Conservation (phyloP, 2,113 vertebrate genomes). For the Corydoras sp. region DNA sequence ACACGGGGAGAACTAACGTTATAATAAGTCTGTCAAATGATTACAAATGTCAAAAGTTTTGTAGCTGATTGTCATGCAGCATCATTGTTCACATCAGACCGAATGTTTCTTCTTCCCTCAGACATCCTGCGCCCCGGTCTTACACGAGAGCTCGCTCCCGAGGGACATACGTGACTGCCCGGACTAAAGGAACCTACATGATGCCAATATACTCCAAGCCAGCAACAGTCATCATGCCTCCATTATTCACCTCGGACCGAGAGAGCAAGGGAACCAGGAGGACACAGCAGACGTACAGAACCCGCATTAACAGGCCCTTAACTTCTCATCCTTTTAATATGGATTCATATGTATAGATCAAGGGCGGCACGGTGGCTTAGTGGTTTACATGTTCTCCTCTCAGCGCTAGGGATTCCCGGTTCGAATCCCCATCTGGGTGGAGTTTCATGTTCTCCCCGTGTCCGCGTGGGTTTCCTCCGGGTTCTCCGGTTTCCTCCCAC, state of each 20-base stretch:
- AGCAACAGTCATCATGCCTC: constrained; percentile 3
- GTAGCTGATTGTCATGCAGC: too few relatives aligned
- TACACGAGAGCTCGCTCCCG: constrained; percentile 44
- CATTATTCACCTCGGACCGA: constrained; percentile 6
- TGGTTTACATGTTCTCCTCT: too few relatives aligned
- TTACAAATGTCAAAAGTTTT: too few relatives aligned
- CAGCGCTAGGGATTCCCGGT: too few relatives aligned
- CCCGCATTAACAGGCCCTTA: neutral
- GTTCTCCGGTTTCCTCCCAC: too few relatives aligned
- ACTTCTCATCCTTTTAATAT: constrained; percentile 69
- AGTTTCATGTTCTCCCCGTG: too few relatives aligned
- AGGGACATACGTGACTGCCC: constrained; percentile 48
- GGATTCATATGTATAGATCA: constrained; percentile 80
- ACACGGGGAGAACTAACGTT: too few relatives aligned
- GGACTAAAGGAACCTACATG: constrained; percentile 54
- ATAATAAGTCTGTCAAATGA: too few relatives aligned
- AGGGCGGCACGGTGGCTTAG: neutral
- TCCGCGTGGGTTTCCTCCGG: too few relatives aligned
- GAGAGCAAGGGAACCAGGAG: constrained; percentile 21
- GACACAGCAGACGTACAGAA: constrained; percentile 6
- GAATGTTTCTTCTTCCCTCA: constrained; percentile 23
- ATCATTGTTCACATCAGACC: too few relatives aligned
- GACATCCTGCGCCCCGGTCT: constrained; percentile 37
- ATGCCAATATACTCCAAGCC: constrained; percentile 46
- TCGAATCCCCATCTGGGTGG: too few relatives aligned